Base-by-base conservation (phyloP, 2,888 invertebrate species). In the Aspidiotus rigidus region DNA sequence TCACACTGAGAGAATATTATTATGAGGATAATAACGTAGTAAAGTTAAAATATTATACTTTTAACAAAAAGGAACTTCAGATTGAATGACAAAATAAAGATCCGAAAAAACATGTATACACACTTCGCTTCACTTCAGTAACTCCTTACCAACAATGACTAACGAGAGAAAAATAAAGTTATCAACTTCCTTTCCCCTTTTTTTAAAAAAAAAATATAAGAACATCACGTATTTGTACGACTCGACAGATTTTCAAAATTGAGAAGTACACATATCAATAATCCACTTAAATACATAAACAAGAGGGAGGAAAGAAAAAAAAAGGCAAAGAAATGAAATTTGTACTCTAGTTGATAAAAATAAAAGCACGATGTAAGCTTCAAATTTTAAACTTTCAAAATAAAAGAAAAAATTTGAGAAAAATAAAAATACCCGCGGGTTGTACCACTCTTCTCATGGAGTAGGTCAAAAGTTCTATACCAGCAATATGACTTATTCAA, bases 21-120 rank as follows among this genome's bases (percentile, higher is more conserved):
- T 28, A 28, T 28, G 28, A 28, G 28, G 28, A 28, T 28, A 28
- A 28, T 28, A 28, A 28, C 28, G 28, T 28, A 28, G 28, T 28
- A 28, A 28, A 28, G 28, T 28, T 28, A 28, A 28, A 28, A 28
- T 28, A 28, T 28, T 28, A 28, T 28, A 49, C n/a, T 13, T 49
- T 49, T 49, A 49, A 49, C 49, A 49, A 49, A 49, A 49, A 49
- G 49, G 49, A 49, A 49, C 49, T 49, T 49, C 49, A n/a, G n/a
- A n/a, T 11, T 49, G 49, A 49, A 49, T 49, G 49, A 49, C 49
- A n/a, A 28, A 28, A 28, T 28, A 28, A 49, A n/a, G 49, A 49
- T 49, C 49, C 11, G n/a, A 49, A 49, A 49, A 49, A 11, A n/a
- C n/a, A 49, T n/a, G 28, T 28, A 28, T 28, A 28, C 28, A 28